Base-by-base conservation (phyloP, 2,797 vertebrate genomes). In the Pyrocephalus nanus region DNA sequence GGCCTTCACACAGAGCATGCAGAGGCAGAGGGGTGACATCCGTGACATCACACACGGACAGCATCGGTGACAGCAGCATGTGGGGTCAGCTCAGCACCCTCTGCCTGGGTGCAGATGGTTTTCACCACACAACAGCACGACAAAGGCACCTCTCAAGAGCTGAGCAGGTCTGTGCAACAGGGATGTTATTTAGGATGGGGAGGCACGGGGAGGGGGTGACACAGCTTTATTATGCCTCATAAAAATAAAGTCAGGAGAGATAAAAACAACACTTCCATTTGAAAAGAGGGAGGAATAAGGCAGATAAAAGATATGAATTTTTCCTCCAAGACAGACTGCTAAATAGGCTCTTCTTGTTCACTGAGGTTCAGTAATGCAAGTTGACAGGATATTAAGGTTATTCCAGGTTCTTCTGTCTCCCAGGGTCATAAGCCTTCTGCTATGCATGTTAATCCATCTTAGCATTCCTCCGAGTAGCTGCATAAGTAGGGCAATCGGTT, bases 371-470 rank as follows among this genome's bases (percentile, higher is more conserved):
- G 98, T 98, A 98, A 99, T 98, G 98, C 98, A 98, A 98, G 97
- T 83, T 98, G 98, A 98, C 98, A 98, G 97, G 94, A 97, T 98
- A 97, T 98, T 97, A 98, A 98, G 98, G 98, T 98, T 98, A 98
- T 98, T 98, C 98, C 96, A 98, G 98, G 98, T 98, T 98, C 98
- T 93, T 65, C 96, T 97, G 97, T 98, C 98, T 98, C 97, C 97
- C 94, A 97, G 98, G 98, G 97, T 98, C 98, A 98, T 95, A 98
- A 98, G 96, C 97, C 96, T 97, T 97, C 98, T 97, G 97, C 96
- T 98, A 96, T 97, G 97, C 97, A 98, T 98, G 96, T 97, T 98
- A 98, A 98, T 98, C 97, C 96, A 96, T 97, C 86, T 96, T 95
- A 94, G 96, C 96, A 94, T 97, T 98, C 97, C 96, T 97, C 95